Evolutionary conservation across 2,797 vertebrate genomes (phyloP), one percentile per base, ranked within the genome.

Genomic region (Acrocephalus scirpaceus): DNA sequence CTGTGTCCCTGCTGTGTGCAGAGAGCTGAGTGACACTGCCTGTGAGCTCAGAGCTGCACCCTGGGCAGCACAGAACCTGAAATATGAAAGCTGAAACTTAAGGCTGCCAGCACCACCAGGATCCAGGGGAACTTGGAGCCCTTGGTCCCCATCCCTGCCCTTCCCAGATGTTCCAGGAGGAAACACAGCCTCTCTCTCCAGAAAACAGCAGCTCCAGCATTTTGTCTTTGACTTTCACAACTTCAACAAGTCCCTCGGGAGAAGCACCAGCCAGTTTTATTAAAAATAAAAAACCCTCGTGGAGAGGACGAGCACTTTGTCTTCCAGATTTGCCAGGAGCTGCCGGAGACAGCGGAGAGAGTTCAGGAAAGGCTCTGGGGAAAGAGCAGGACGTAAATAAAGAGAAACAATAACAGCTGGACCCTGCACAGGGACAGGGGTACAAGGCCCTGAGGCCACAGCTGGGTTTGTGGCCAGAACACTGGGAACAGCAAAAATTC

Each of bases 271-370:
- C 7, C 13, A 81, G 91, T 94, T 94, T 91, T 94, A 97, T 94
- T 96, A 95, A 96, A 96, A 93, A 97, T 79, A 94, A 86, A 95
- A 90, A 88, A 50, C 58, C 51, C 82, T 91, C 10, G 0, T 44
- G 85, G 76, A 93, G 47, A 79, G n/a, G 50, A 48, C 16, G 23
- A 88, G 61, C 23, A 4, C 85, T 96, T 84, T 86, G 70, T 93
- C 93, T 93, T 91, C 80, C 3, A 9, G 83, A 93, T 88, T 88
- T 81, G 82, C 34, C 77, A 60, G 88, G 88, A 92, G 79, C 79
- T 83, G 79, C 62, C 0, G 0, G 72, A 90, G 88, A 60, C 20
- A 62, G 74, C 2, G 9, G 38, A 66, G 60, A 70, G 53, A 19
- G 80, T 50, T 90, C 76, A 47, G 73, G 36, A 50, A 90, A 76